Base-by-base conservation (phyloP, 2,113 vertebrate species). In the Halcyon malimbica region DNA sequence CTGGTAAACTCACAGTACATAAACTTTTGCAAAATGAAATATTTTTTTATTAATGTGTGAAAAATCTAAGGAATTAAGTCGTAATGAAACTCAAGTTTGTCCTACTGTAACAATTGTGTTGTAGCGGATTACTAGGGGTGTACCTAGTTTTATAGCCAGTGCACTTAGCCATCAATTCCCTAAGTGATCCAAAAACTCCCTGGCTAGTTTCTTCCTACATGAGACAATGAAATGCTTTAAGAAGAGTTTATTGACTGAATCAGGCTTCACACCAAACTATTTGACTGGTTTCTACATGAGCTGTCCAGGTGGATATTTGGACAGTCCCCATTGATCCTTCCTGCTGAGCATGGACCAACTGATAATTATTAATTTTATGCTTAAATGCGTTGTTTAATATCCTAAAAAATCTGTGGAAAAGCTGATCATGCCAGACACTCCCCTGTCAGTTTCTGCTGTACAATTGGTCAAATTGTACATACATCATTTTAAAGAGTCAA, bases 81-180 rank as follows among this genome's bases (percentile, higher is more conserved):
- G 21, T 41, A 46, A 41, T 29, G 46, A 53, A 69, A 70, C 1
- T 50, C 0, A 0, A 28, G 0, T 68, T 91, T 88, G 9, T 80
- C 39, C 51, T 56, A 18, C 12, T 70, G 18, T 39, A 65, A 60
- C 12, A 60, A 14, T 16, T 60, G 10, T 63, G 10, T 42, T n/a
- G 6, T 33, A 63, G 13, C 9, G 59, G 13, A 3, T 31, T 53
- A n/a, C 3, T 25, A 42, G 4, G 14, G 20, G 13, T 59, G 11
- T 39, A 19, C 0, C 2, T 35, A n/a, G 73, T 73, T 51, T 63
- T 54, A 54, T 48, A 69, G 10, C 6, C 26, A 73, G 7, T n/a
- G 4, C 2, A n/a, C 23, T 85, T 53, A 74, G 19, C 29, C 42
- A 42, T 48, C 26, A 62, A 16, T 46, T 76, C 41, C 13, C 39